These are phyloP conservation scores for Sipha flava DNA, from an alignment of 1,140 invertebrate genomes.

Conservation along the genomic window DNA sequence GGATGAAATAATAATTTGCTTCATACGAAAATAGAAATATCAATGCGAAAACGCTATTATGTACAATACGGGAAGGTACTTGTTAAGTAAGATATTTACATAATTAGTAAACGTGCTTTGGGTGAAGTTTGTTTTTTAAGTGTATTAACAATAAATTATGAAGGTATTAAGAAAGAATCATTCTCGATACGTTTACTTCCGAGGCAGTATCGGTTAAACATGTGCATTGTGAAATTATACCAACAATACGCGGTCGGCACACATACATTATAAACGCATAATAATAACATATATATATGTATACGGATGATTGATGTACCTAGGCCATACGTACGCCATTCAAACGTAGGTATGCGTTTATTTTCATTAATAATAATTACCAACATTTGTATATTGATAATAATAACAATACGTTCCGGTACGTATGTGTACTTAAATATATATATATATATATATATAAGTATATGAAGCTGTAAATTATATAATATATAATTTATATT, in stretches of 20 bases:
- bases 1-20: no score
- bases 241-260: background rate
- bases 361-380: background rate
- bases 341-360: background rate
- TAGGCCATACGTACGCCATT: no score
- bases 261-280: no score
- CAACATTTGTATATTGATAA: background rate
- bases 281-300: background rate
- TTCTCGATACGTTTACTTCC: background rate
- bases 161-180: background rate
- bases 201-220: background rate
- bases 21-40: no score
- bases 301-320: background rate
- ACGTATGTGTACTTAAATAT: no score
- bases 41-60: no score
- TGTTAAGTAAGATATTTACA: background rate
- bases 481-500: no score
- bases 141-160: background rate
- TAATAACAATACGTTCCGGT: no score
- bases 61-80: no score
- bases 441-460: no score
- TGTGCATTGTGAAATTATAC: background rate
- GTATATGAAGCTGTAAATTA: no score
- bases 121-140: slow-evolving; percentile 2
- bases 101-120: background rate